Percentiles rank a stretch among this genome's conserved stretches.
phyloP scores from a whole-genome alignment of 2,888 invertebrate genomes.

The Pachydiplax longipennis region DNA sequence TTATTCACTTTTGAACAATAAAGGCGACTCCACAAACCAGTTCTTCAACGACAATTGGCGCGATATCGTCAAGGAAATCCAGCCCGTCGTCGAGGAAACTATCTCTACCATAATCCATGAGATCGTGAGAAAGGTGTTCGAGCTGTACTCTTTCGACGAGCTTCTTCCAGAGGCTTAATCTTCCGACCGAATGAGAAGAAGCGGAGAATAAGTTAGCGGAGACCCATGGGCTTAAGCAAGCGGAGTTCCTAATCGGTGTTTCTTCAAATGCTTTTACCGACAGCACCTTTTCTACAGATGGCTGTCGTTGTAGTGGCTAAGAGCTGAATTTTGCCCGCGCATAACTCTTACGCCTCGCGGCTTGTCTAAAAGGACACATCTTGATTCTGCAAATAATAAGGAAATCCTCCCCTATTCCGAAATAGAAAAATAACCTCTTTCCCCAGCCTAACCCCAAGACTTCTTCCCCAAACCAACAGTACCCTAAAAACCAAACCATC shows the following conservation, averaged over 20 bases:
- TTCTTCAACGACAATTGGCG: slow-evolving; percentile 47
- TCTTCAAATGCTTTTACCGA: background rate
- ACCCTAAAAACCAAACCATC: too few relatives aligned
- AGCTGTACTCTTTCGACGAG: slow-evolving; percentile 46
- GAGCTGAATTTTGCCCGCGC: background rate
- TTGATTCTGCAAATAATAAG: too few relatives aligned
- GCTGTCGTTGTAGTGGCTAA: background rate
- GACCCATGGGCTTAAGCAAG: background rate
- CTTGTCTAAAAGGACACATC: too few relatives aligned
- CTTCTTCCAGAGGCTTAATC: slow-evolving; percentile 42
- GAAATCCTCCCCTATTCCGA: too few relatives aligned
- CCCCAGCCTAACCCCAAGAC: too few relatives aligned
- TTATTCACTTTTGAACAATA: too few relatives aligned
- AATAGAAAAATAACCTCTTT: too few relatives aligned
- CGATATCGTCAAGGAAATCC: slow-evolving; percentile 46
- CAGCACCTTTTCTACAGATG: background rate
- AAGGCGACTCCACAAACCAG: slow-evolving; percentile 46
- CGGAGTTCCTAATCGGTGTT: background rate
- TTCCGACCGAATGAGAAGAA: background rate
- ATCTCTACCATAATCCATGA: slow-evolving; percentile 43
- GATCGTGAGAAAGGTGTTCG: slow-evolving; percentile 47
- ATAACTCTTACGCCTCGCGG: too few relatives aligned
- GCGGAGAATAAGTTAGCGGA: background rate
- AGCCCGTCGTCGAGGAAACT: slow-evolving; percentile 47
- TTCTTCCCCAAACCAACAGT: too few relatives aligned